Percentiles rank a stretch among this genome's conserved stretches.
These are phyloP conservation scores for Ophioninae sp. DNA, from an alignment of 2,888 invertebrate species.

Conservation along the genomic window DNA sequence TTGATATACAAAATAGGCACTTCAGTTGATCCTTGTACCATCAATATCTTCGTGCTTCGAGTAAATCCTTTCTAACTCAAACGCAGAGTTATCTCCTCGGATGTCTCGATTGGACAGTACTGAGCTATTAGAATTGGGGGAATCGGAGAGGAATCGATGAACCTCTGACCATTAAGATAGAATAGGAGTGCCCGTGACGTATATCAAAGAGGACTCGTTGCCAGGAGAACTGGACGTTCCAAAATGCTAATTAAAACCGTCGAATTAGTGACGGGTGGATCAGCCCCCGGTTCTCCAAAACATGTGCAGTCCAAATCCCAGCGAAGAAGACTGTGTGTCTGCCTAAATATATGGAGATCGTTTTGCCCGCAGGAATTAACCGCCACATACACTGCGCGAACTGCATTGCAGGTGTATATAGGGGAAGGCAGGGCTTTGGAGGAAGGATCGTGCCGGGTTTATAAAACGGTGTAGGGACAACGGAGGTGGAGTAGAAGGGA, in stretches of 20 bases:
- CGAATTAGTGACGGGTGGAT: conserved; percentile 28
- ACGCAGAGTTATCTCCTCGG: neutral
- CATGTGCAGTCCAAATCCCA: neutral
- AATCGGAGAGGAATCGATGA: neutral
- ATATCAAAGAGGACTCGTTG: neutral
- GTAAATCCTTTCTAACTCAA: neutral
- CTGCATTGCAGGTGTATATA: conserved; percentile 64
- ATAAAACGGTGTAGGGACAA: conserved; percentile 57
- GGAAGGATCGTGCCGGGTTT: conserved; percentile 59
- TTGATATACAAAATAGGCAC: neutral
- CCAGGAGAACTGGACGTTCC: conserved; percentile 8
- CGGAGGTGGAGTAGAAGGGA: conserved; percentile 39
- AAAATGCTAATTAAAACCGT: conserved; percentile 6
- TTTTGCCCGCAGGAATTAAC: conserved; percentile 39
- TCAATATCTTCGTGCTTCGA: neutral
- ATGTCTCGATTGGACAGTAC: neutral
- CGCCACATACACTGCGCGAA: conserved; percentile 45
- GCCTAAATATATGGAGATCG: conserved; percentile 10
- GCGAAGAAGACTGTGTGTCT: neutral
- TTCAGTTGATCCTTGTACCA: neutral
- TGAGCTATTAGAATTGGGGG: neutral
- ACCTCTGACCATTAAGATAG: neutral
- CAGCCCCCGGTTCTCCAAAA: conserved; percentile 8
- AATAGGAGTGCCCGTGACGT: neutral
- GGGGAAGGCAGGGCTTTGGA: conserved; percentile 30